phyloP scores from a whole-genome alignment of 2,888 invertebrate species.

The Rotaria macrura region DNA sequence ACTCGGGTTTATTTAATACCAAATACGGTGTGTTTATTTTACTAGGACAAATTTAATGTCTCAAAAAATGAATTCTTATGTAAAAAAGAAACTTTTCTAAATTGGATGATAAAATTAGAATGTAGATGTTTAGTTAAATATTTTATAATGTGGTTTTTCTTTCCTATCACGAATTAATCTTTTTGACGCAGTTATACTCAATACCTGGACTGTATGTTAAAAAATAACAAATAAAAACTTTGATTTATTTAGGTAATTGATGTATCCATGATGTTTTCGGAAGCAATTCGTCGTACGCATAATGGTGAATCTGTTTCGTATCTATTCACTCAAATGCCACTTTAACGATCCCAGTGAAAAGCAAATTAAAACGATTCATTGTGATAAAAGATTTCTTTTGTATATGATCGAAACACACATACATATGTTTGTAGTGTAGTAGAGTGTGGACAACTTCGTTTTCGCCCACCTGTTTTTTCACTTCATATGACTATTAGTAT shows the following conservation, averaged over 20 bases:
- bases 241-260: constrained; percentile 74
- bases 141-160: no score
- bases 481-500: neutral
- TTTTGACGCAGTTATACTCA: no score
- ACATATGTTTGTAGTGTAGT: neutral
- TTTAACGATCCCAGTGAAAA: constrained; percentile 36
- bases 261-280: constrained; percentile 97
- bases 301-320: constrained; percentile 97
- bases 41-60: no score
- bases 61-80: no score
- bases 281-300: constrained; percentile 93
- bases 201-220: no score
- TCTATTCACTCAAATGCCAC: constrained; percentile 90
- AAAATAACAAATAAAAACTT: neutral
- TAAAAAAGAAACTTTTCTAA: no score
- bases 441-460: neutral
- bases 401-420: neutral
- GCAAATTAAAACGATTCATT: neutral
- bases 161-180: no score
- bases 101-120: no score
- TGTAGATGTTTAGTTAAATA: no score
- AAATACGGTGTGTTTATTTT: no score
- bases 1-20: no score
- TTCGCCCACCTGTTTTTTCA: neutral
- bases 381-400: neutral